Percentiles rank a stretch among this genome's conserved stretches.
Conservation (phyloP, 2,113 vertebrate genomes). For the Speoplatyrhinus poulsoni region DNA sequence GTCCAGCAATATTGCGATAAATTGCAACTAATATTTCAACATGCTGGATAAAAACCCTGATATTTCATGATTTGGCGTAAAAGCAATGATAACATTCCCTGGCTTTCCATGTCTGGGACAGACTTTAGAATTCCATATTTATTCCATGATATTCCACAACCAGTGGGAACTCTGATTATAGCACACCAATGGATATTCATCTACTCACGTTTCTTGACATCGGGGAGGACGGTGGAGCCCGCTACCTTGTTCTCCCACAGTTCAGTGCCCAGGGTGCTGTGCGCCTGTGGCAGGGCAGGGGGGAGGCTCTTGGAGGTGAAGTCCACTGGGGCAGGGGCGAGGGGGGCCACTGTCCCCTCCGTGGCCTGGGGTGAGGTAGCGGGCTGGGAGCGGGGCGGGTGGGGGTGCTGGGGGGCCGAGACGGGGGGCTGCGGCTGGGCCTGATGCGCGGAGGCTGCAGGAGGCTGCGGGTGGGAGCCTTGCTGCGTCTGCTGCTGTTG, state of each 20-base stretch:
- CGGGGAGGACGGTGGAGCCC: constrained; percentile 81
- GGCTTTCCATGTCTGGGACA: no score
- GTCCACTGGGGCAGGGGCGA: constrained; percentile 72
- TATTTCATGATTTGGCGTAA: no score
- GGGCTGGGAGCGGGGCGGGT: constrained; percentile 58
- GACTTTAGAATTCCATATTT: no score
- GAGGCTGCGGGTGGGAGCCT: constrained; percentile 55
- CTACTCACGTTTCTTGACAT: constrained; percentile 93
- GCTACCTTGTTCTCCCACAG: constrained; percentile 94
- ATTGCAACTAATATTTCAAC: no score
- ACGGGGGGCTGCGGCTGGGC: constrained; percentile 51
- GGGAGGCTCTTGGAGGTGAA: constrained; percentile 79
- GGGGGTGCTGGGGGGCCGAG: constrained; percentile 64
- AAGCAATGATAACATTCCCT: no score
- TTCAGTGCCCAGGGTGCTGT: constrained; percentile 84
- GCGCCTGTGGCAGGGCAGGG: constrained; percentile 74
- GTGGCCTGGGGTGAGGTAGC: constrained; percentile 62
- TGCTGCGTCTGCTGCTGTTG: constrained; percentile 61
- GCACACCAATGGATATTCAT: not conserved
- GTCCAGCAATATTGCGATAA: no score
- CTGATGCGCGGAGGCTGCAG: constrained; percentile 45
- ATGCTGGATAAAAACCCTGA: no score
- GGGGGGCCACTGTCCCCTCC: constrained; percentile 62
- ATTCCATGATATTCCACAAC: no score
- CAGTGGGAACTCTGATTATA: no score